Evolutionary conservation across 2,888 invertebrate species (phyloP).

Genomic region (Drosophila pegasa): DNA sequence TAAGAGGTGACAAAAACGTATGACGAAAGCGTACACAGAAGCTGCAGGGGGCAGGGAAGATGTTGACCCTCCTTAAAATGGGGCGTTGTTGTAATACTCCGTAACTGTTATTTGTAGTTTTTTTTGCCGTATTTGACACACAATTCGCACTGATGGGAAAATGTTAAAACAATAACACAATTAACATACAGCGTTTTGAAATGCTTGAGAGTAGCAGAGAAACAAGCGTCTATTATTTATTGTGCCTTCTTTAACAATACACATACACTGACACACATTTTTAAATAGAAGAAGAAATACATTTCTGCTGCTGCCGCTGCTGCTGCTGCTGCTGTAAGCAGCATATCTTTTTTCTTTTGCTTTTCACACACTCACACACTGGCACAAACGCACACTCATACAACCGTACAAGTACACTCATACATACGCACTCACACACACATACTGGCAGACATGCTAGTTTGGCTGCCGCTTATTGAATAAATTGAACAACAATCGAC

Average conservation of each 20-base stretch:
- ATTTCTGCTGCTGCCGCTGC: slow-evolving; percentile 59
- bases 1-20: slow-evolving; percentile 44
- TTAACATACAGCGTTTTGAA: slow-evolving; percentile 42
- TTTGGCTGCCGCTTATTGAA: slow-evolving; percentile 30
- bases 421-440: slow-evolving; percentile 13
- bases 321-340: slow-evolving; percentile 50
- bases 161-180: slow-evolving; percentile 72
- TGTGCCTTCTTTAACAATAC: slow-evolving; percentile 64
- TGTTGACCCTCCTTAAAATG: slow-evolving; percentile 56
- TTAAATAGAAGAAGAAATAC: slow-evolving; percentile 77
- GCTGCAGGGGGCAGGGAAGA: slow-evolving; percentile 35
- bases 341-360: slow-evolving; percentile 73
- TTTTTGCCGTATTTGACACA: slow-evolving; percentile 57
- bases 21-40: slow-evolving; percentile 50
- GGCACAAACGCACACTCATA: slow-evolving; percentile 28
- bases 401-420: slow-evolving; percentile 14
- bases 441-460: slow-evolving; percentile 48
- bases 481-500: slow-evolving; percentile 25
- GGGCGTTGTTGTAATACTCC: slow-evolving; percentile 67
- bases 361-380: slow-evolving; percentile 53
- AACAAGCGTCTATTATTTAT: slow-evolving; percentile 69
- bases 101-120: slow-evolving; percentile 41
- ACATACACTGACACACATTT: slow-evolving; percentile 80
- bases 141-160: slow-evolving; percentile 69
- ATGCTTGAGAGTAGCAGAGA: slow-evolving; percentile 29